These are phyloP conservation scores for Mizuhopecten yessoensis DNA, from an alignment of 1,140 invertebrate species.

Conservation along the genomic window DNA sequence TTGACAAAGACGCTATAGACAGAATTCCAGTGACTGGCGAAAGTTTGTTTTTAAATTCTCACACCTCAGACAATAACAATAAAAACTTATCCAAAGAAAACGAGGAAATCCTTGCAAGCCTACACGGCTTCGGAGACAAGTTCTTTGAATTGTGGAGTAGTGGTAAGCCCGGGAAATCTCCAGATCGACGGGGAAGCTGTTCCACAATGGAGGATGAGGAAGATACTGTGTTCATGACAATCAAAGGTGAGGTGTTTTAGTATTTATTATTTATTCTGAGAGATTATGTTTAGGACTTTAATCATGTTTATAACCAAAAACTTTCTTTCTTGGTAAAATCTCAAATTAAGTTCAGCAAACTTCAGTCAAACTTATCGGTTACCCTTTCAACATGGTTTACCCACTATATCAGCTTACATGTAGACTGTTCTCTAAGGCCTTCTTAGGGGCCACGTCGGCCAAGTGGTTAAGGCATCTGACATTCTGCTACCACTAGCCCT, in stretches of 20 bases:
- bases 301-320: no score
- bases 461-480: no score
- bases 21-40: slow-evolving; percentile 57
- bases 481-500: no score
- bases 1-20: slow-evolving; percentile 62
- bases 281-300: no score
- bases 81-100: slow-evolving; percentile 50
- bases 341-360: no score
- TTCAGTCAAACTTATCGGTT: no score
- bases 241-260: slow-evolving; percentile 68
- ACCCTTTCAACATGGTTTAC: no score
- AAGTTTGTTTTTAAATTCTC: slow-evolving; percentile 64
- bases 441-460: no score
- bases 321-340: no score
- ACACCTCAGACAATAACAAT: slow-evolving; percentile 67
- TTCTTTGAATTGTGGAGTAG: slow-evolving; percentile 64
- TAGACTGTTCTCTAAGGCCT: no score
- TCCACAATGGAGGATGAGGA: slow-evolving; percentile 56
- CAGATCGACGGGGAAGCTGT: neutral
- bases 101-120: slow-evolving; percentile 53
- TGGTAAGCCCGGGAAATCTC: neutral
- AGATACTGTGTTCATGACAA: slow-evolving; percentile 73
- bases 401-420: no score
- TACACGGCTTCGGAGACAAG: slow-evolving; percentile 65
- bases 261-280: no score